These are phyloP conservation scores for Elymnias hypermnestra DNA, from an alignment of 1,140 invertebrate genomes.

Conservation along the genomic window DNA sequence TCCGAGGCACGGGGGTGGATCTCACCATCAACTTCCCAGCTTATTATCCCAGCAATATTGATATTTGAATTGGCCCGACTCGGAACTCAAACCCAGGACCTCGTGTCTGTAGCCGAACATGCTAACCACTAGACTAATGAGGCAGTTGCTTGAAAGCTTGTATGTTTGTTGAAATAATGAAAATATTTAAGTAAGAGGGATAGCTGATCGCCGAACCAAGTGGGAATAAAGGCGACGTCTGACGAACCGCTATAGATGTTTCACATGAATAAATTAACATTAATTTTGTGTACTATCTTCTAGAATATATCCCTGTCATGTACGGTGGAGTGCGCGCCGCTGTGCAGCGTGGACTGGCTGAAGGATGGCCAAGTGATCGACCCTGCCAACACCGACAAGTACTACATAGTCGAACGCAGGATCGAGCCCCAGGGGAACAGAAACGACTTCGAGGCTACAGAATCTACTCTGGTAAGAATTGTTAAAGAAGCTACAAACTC, in stretches of 20 bases:
- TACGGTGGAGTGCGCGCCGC: conserved; percentile 91
- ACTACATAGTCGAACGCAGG: conserved; percentile 79
- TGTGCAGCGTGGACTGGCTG: conserved; percentile 89
- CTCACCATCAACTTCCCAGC: too few relatives aligned
- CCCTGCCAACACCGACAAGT: conserved; percentile 78
- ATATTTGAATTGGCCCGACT: too few relatives aligned
- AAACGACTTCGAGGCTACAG: conserved; percentile 91
- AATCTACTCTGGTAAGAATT: conserved; percentile 87
- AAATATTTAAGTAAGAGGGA: neutral
- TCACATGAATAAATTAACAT: conserved; percentile 1
- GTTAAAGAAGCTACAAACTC: too few relatives aligned
- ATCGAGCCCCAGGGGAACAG: conserved; percentile 80
- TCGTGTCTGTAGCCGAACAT: too few relatives aligned
- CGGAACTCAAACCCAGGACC: too few relatives aligned
- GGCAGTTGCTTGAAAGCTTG: too few relatives aligned
- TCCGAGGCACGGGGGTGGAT: too few relatives aligned
- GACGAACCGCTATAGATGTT: neutral
- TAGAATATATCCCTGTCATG: conserved; percentile 88
- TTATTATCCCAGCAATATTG: too few relatives aligned
- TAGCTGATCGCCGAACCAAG: too few relatives aligned
- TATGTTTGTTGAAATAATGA: too few relatives aligned
- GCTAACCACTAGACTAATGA: too few relatives aligned
- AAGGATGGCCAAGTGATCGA: conserved; percentile 83
- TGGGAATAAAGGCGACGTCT: too few relatives aligned
- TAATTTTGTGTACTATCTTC: conserved; percentile 15